Conservation (phyloP, 1,140 invertebrate species). For the Drosophila tani region DNA sequence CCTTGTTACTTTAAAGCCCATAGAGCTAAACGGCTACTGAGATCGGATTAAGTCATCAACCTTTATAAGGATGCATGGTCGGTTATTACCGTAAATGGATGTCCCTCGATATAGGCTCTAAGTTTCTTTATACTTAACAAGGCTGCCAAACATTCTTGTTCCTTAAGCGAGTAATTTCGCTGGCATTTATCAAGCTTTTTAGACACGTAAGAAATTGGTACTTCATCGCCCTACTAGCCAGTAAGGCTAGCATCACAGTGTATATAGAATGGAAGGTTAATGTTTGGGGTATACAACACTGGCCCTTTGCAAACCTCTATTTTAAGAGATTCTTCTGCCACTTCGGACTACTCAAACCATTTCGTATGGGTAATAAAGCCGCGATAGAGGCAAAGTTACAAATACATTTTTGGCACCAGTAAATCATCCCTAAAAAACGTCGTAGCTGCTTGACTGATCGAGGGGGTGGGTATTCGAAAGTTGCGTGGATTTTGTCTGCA, state of each 20-base stretch:
- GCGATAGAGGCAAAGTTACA: too few species aligned
- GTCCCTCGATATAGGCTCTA: neutral
- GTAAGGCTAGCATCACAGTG: too few species aligned
- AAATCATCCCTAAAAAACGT: too few species aligned
- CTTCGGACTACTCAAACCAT: too few species aligned
- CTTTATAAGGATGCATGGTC: neutral
- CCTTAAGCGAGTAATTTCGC: neutral
- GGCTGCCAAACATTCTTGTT: neutral
- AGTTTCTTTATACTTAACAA: neutral
- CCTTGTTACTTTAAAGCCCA: too few species aligned
- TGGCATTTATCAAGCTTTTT: slow-evolving; percentile 3
- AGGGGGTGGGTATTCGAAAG: slow-evolving; percentile 3
- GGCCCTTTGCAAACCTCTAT: too few species aligned
- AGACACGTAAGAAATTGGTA: too few species aligned
- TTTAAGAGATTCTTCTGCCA: too few species aligned
- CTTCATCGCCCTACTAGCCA: neutral
- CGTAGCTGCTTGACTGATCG: slow-evolving; percentile 3
- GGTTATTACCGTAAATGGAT: neutral
- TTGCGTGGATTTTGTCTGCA: slow-evolving; percentile 11
- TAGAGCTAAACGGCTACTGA: neutral
- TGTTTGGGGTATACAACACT: too few species aligned
- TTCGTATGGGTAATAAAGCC: too few species aligned
- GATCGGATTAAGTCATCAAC: neutral
- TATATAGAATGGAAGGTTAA: too few species aligned
- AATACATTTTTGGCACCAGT: too few species aligned